phyloP scores from a whole-genome alignment of 1,140 invertebrate species.

The Tetragnatha versicolor region DNA sequence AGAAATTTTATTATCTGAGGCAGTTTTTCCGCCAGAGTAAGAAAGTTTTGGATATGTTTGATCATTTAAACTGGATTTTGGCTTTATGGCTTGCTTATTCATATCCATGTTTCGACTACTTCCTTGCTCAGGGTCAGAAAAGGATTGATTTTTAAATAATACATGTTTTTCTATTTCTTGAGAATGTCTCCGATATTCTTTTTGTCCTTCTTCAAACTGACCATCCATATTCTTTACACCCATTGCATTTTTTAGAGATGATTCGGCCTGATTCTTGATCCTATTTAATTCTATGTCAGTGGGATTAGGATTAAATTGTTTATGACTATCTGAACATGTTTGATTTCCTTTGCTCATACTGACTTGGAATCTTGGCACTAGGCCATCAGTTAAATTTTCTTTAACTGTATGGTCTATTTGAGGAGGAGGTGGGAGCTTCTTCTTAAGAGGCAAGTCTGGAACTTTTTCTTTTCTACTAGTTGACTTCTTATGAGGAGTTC shows the following conservation, averaged over 20 bases:
- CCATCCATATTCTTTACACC: constrained; percentile 4
- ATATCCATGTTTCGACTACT: constrained; percentile 3
- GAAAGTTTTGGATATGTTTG: constrained; percentile 42
- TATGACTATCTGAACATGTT: constrained; percentile 11
- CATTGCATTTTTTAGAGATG: background rate
- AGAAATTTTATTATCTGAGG: constrained; percentile 24
- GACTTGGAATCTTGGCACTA: constrained; percentile 33
- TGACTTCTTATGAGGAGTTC: background rate
- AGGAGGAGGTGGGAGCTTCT: constrained; percentile 14
- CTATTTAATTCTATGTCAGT: background rate
- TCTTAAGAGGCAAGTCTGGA: constrained; percentile 47
- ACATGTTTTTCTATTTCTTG: constrained; percentile 27
- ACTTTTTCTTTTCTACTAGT: constrained; percentile 26
- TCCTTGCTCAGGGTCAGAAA: constrained; percentile 44
- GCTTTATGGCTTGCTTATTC: constrained; percentile 21
- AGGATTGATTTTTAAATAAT: constrained; percentile 43
- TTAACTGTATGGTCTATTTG: background rate
- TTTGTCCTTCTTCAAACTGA: constrained; percentile 12
- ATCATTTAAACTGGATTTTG: constrained; percentile 42
- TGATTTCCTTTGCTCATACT: constrained; percentile 25
- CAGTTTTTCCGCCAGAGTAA: constrained; percentile 18
- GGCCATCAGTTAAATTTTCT: background rate
- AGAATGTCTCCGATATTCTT: constrained; percentile 34
- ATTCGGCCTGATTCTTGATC: background rate
- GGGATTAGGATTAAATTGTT: background rate